Evolutionary conservation across 2,113 vertebrate genomes (phyloP), one percentile per base, ranked within the genome.

Genomic region (Hippopotamus amphibius): DNA sequence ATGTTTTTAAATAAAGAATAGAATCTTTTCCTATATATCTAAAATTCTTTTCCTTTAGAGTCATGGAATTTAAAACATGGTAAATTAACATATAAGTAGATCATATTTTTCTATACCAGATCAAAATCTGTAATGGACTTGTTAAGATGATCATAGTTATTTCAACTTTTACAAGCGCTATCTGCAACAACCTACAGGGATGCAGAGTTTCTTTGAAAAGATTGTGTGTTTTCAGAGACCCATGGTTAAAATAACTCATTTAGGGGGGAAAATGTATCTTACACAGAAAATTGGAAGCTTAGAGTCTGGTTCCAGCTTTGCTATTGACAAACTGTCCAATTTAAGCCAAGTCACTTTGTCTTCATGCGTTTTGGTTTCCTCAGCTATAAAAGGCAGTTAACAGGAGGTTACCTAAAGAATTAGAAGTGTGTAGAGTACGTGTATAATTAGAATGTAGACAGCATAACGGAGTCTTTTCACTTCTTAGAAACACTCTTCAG

Each of bases 341-440:
- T 66, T n/a, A 46, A 43, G 48, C 55, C 57, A 71, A 89, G 53
- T 92, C 76, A 66, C 68, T 95, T 90, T 96, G 93, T 96, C 82
- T 88, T 89, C 72, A 6, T 37, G 68, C 43, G 11, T 76, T 79
- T 65, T 92, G 46, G 86, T 77, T 91, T 94, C n/a, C 82, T 97
- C 63, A 17, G 80, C 63, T 87, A 80, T 61, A 92, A 92, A 95
- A 93, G n/a, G 63, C 69, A 96, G 77, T 96, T 87, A 93, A 88
- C 24, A 66, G 63, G 59, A 86, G 13, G 63, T 89, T 79, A 79
- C 71, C 89, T 57, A 50, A 93, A 84, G 96, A 94, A 81, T 79
- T 65, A 77, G 50, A 96, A 89, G 41, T 83, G 41, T 74, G 33
- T 91, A 48, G 74, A 59, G n/a, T 46, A 24, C 0, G 0, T 14